Evolutionary conservation across 64 coral and sea anemone species (phyloP), one percentile per base, ranked within the genome.

Genomic region (Actinia tenebrosa): DNA sequence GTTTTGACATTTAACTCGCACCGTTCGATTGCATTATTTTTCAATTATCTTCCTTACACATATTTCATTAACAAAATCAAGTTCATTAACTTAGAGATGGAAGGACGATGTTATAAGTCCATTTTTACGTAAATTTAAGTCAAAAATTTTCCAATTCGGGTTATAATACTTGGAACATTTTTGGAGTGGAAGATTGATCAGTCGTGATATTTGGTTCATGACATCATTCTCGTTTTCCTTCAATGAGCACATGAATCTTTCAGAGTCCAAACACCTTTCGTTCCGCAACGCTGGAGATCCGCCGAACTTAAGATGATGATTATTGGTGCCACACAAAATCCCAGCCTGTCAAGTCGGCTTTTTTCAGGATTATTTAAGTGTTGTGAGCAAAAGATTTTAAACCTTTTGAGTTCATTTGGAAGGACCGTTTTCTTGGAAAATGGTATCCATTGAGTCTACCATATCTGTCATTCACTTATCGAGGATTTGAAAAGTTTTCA

Each of bases 231-330:
- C 60, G 83, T 61, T 85, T 59, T 85, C 83, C 83, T 61, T 85
- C 83, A 55, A 58, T 85, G 83, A 85, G 17, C 83, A 85, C 83
- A 85, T 85, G 54, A 85, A 85, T 85, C 16, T 85, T 85, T 85
- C 25, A 85, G 54, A 85, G 79, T 81, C 79, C 45, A 79, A 81
- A 81, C 50, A 81, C 20, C 79, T 7, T 53, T 14, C 7, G 79
- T 81, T 81, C 79, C 79, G 79, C 79, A 81, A 81, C 43, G 79
- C 16, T 81, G 46, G 79, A 81, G 8, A 81, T 25, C 45, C 79
- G 4, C 16, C 5, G 22, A 52, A 22, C 9, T 52, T 53, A 81
- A 37, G 30, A 37, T 15, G 42, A 81, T 81, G 79, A 81, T 81
- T 81, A 50, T 52, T 53, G 5, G 23, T 75, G n/a, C 23, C 69